phyloP scores from a whole-genome alignment of 1,140 invertebrate species.

The Drosophila nannoptera region DNA sequence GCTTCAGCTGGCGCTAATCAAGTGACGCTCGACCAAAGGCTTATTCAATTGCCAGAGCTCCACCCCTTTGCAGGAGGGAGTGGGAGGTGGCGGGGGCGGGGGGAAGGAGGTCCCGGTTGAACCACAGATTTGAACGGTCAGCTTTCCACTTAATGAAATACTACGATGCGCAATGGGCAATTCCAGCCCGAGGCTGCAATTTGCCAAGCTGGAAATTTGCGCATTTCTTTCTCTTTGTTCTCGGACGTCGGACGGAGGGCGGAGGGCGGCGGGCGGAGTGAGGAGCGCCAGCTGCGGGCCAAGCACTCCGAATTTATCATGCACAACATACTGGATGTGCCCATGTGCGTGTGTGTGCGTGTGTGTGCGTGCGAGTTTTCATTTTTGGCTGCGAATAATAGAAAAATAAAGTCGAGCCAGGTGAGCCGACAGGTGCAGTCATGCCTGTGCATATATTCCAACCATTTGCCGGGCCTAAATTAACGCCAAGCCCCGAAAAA shows the following conservation, averaged over 20 bases:
- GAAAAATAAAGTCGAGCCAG: neutral
- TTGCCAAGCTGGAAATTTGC: slow-evolving; percentile 13
- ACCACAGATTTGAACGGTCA: neutral
- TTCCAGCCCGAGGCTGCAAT: slow-evolving; percentile 14
- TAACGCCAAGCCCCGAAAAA: neutral
- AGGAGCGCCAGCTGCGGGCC: neutral
- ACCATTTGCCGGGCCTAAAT: slow-evolving; percentile 7
- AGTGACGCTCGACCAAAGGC: too few species aligned
- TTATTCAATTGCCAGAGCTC: too few species aligned
- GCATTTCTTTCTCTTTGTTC: slow-evolving; percentile 13
- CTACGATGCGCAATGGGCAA: slow-evolving; percentile 13
- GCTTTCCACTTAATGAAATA: slow-evolving; percentile 21
- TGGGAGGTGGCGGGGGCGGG: neutral
- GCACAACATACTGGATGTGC: neutral
- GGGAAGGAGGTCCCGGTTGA: too few species aligned
- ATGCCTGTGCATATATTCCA: slow-evolving; percentile 3
- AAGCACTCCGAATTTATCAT: neutral
- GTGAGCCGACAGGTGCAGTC: neutral
- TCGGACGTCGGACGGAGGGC: slow-evolving; percentile 12
- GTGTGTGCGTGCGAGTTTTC: neutral
- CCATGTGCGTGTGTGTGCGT: neutral
- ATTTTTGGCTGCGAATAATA: slow-evolving; percentile 1
- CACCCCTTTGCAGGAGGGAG: slow-evolving; percentile 5
- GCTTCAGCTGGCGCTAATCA: too few species aligned
- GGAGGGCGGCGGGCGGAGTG: too few species aligned